Conservation (phyloP, 1,140 invertebrate species). For the Drosophila nebulosa region DNA sequence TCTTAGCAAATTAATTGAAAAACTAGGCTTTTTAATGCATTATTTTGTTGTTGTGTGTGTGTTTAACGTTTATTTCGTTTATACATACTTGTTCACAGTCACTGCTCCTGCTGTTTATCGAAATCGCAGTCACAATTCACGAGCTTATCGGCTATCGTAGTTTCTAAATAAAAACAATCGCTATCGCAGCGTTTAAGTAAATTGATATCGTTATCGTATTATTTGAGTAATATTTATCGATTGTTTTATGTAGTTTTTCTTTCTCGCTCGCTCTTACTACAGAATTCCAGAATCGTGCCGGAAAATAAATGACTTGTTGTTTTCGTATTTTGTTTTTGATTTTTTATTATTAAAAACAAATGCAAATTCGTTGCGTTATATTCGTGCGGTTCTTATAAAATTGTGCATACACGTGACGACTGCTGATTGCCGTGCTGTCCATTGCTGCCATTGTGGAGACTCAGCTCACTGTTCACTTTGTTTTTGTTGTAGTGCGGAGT, state of each 20-base stretch:
- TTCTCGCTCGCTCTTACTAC: too few species aligned
- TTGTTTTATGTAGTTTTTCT: too few species aligned
- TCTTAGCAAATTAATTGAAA: conserved; percentile 3
- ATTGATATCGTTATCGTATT: too few species aligned
- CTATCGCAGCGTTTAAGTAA: too few species aligned
- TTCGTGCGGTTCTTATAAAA: conserved; percentile 67
- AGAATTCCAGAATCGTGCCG: not conserved
- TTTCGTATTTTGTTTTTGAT: not conserved
- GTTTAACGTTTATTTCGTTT: conserved; percentile 48
- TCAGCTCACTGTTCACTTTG: conserved; percentile 71
- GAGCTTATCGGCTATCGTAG: too few species aligned
- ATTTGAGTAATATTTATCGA: too few species aligned
- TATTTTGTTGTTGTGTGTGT: conserved; percentile 39
- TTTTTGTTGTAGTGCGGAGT: conserved; percentile 55
- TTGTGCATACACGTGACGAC: conserved; percentile 78
- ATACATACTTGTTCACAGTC: conserved; percentile 11
- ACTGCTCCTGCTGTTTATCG: not conserved
- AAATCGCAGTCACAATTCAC: not conserved
- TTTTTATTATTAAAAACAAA: conserved; percentile 60
- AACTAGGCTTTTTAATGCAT: conserved; percentile 58
- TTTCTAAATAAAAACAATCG: too few species aligned
- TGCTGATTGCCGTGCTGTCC: conserved; percentile 51
- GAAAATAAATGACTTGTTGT: conserved; percentile 5
- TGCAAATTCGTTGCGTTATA: conserved; percentile 48
- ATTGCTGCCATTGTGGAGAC: conserved; percentile 49